phyloP scores from a whole-genome alignment of 1,140 invertebrate genomes.

The Steinernema khuongi region DNA sequence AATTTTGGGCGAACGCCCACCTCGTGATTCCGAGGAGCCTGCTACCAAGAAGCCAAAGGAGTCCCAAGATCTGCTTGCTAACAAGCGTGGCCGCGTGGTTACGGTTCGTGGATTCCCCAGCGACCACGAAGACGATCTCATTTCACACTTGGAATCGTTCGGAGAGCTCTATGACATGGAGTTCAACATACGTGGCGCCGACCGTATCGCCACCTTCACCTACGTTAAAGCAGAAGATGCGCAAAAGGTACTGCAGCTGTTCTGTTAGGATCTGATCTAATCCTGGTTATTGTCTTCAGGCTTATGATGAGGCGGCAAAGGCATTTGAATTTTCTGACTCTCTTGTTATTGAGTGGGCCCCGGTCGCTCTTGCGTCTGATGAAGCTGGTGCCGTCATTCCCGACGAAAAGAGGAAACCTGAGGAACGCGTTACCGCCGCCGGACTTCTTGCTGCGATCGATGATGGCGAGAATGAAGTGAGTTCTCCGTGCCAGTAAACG shows the following conservation, averaged over 20 bases:
- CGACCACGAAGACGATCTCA: conserved; percentile 14
- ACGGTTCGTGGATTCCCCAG: neutral
- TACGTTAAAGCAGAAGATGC: neutral
- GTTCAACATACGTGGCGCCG: neutral
- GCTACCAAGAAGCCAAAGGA: neutral
- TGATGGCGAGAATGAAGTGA: neutral
- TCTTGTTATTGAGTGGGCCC: neutral
- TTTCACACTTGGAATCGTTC: conserved; percentile 23
- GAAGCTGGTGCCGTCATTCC: neutral
- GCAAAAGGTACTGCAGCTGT: neutral
- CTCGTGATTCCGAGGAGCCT: neutral
- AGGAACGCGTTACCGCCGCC: neutral
- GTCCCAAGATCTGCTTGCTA: neutral
- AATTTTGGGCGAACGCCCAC: neutral
- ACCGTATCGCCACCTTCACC: neutral
- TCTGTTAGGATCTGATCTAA: too few relatives aligned
- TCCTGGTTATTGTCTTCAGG: neutral
- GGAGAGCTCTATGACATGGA: conserved; percentile 22
- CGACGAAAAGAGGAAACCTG: neutral
- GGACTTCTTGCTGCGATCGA: neutral
- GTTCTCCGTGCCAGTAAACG: neutral
- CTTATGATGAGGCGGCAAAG: neutral
- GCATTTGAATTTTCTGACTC: neutral
- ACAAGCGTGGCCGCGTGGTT: neutral
- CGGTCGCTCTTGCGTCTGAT: neutral